Evolutionary conservation across 2,797 vertebrate species (phyloP), one percentile per base, ranked within the genome.

Genomic region (Phrynocephalus forsythii): DNA sequence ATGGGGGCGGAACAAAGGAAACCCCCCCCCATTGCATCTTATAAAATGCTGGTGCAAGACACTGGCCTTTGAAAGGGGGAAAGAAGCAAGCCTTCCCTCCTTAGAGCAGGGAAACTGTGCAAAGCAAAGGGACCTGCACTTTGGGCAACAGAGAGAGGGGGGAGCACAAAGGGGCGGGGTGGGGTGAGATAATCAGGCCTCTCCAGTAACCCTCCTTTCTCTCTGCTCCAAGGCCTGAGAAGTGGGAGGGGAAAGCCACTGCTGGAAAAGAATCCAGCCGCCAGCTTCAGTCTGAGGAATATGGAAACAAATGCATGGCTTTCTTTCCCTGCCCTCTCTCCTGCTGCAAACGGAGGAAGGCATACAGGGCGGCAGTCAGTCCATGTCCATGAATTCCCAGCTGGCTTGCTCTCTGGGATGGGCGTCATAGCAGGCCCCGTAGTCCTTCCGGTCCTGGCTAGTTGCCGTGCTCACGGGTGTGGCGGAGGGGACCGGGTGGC

Each of bases 401-500:
- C 63, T 69, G 30, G 82, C 6, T 85, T 88, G 28, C 91, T 94
- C 66, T 92, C 94, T 8, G 78, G 44, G 5, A 88, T 89, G 15
- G 88, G 48, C 52, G 90, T 91, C 38, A 79, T 75, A 50, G 94
- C 85, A 86, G 95, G 78, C 71, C 20, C 38, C 60, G 1, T 26
- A 30, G 18, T 76, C 83, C n/a, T 81, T 78, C 71, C 82, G 78
- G 7, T 82, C 66, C 56, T 44, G 13, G 11, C 71, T 13, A 7
- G 24, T 84, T 82, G 95, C 52, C 60, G 94, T 79, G 75, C 90
- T 90, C 0, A 92, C 33, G 78, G 88, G 93, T 85, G 48, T 50
- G 9, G 38, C 11, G 0, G 56, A 38, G 18, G 76, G 97, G 92
- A 72, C 92, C 79, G 26, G 95, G 69, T 97, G 96, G 26, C 96